Evolutionary conservation across 2,797 vertebrate species (phyloP).

Genomic region (Enteromius radiatus): DNA sequence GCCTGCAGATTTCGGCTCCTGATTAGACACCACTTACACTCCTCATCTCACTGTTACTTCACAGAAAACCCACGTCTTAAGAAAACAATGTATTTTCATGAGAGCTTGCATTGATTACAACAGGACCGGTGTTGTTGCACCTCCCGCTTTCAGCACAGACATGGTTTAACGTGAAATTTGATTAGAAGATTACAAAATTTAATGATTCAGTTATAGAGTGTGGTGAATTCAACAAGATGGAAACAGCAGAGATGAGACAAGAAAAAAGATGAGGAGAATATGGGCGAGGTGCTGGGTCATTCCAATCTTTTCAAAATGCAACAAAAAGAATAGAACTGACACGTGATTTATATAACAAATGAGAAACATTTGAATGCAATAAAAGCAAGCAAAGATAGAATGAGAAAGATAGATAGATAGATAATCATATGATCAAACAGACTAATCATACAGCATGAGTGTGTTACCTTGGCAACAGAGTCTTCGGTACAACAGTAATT

Average conservation of each 20-base stretch:
- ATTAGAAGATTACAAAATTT: neutral
- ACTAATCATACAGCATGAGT: neutral
- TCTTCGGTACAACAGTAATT: neutral
- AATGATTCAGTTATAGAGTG: neutral
- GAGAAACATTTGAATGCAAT: neutral
- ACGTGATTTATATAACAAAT: neutral
- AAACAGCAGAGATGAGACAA: neutral
- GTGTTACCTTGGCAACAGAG: neutral
- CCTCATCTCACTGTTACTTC: conserved; percentile 26
- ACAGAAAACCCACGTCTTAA: conserved; percentile 36
- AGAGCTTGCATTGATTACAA: conserved; percentile 12
- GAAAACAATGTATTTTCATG: conserved; percentile 48
- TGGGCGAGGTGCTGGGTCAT: neutral
- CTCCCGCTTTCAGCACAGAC: neutral
- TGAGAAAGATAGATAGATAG: neutral
- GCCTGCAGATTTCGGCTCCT: conserved; percentile 46
- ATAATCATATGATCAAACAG: neutral
- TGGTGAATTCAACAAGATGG: neutral
- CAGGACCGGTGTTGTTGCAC: conserved; percentile 8
- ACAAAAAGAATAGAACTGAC: neutral
- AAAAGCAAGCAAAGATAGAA: neutral
- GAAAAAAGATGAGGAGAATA: neutral
- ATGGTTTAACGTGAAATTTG: neutral
- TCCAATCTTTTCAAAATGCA: neutral
- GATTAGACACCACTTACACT: conserved; percentile 48